These are phyloP conservation scores for Saccostrea glomerata DNA, from an alignment of 1,140 invertebrate species.

Conservation along the genomic window DNA sequence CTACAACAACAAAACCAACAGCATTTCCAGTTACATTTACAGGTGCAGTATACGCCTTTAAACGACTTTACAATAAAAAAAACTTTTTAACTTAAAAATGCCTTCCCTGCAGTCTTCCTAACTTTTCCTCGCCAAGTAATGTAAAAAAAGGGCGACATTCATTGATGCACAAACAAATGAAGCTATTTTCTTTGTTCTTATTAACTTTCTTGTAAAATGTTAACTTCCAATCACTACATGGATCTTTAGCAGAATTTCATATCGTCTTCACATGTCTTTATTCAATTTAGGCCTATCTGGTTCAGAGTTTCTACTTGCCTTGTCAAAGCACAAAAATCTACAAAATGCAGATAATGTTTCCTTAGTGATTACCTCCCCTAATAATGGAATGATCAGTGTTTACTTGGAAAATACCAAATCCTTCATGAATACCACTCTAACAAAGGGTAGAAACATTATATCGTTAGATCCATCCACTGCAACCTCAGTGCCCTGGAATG, in stretches of 20 bases:
- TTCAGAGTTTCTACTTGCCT: not conserved
- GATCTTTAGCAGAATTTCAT: no score
- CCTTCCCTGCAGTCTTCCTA: no score
- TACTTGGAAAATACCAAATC: not conserved
- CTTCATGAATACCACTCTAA: not conserved
- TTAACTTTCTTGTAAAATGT: no score
- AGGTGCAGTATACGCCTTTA: not conserved
- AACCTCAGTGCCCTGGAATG: not conserved
- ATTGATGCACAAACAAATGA: no score
- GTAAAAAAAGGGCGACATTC: no score
- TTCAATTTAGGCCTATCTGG: not conserved
- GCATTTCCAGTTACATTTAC: not conserved
- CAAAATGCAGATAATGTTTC: slow-evolving; percentile 11
- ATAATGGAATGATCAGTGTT: slow-evolving; percentile 28
- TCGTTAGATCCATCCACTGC: not conserved
- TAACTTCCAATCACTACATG: no score
- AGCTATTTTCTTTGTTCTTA: no score
- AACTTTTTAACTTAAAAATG: no score
- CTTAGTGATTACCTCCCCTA: slow-evolving; percentile 5
- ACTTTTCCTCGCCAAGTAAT: no score
- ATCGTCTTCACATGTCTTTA: not conserved
- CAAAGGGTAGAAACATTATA: slow-evolving; percentile 9
- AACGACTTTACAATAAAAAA: no score
- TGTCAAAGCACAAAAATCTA: slow-evolving; percentile 12
- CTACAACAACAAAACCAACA: not conserved